Base-by-base conservation (phyloP, 2,888 invertebrate species). In the Tenodera sinensis region DNA sequence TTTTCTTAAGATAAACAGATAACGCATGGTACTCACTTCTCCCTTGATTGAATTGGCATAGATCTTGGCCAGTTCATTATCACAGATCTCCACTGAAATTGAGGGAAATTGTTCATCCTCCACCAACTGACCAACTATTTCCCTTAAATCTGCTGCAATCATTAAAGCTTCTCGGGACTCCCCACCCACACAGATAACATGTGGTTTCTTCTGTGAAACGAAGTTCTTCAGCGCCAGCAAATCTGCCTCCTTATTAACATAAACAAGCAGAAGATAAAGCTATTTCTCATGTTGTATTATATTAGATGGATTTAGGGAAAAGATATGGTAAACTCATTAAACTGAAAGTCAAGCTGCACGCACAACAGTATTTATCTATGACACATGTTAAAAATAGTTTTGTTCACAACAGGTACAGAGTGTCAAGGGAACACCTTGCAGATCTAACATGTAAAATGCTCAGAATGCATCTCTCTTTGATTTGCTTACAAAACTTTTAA, bases 41-140 rank as follows among this genome's bases (percentile, higher is more conserved):
- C 98, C 98, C 92, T 97, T 97, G 91, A 97, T 97, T 30, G 98
- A 98, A 92, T 98, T 98, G 90, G 98, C 96, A 93, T 98, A 99
- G 54, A 99, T 96, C 93, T 97, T 97, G 89, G 98, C 97, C 89
- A 99, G 94, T 92, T 99, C 98, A 92, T 98, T 99, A 92, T 99
- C 99, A 15, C 98, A 95, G 88, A 99, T 96, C 93, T 99, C 98
- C 0, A 99, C 98, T 84, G 96, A 96, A 90, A 99, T 96, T 3
- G 95, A 93, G 0, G 98, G 97, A 92, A 98, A 97, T 93, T 98
- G 97, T 89, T 98, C 98, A 89, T 97, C 97, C 83, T 97, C 96
- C 0, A 96, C 95, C 88, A 98, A 94, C 92, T 96, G 96, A 71
- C 95, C 95, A 15, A 98, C 94, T 89, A 97, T 95, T 90, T 96